A percentile compares a stretch with the other conserved stretches of the same genome.
phyloP scores from a whole-genome alignment of 1,140 invertebrate genomes.

The Meloidogyne floridensis region DNA sequence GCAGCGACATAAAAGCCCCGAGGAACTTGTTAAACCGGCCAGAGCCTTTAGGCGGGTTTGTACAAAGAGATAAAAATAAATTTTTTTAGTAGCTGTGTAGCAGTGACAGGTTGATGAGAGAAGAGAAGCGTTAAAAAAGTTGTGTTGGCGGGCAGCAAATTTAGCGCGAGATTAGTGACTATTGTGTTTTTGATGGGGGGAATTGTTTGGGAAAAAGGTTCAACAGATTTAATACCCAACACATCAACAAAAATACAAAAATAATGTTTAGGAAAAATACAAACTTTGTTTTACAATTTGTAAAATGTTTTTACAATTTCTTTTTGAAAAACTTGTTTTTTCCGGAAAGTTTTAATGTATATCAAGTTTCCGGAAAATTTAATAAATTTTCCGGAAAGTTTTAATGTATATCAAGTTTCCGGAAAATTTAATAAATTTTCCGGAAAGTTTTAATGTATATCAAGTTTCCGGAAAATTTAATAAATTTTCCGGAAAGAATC shows the following conservation, averaged over 20 bases:
- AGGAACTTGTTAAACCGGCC: constrained; percentile 8
- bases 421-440: too few species aligned
- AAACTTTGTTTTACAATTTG: too few species aligned
- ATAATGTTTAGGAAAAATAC: too few species aligned
- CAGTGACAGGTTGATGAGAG: neutral
- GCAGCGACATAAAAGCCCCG: constrained; percentile 3
- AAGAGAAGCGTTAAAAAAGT: neutral
- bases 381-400: too few species aligned
- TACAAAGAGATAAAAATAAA: neutral
- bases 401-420: too few species aligned
- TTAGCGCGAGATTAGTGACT: neutral
- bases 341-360: too few species aligned
- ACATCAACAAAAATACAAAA: neutral
- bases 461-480: too few species aligned
- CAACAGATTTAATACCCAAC: neutral
- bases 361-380: too few species aligned
- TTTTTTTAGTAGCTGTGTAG: neutral
- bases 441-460: too few species aligned
- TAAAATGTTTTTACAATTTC: too few species aligned
- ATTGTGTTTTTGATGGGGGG: neutral
- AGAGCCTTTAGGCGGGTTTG: constrained; percentile 1
- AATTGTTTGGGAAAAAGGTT: constrained; percentile 6
- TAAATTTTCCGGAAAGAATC: neutral
- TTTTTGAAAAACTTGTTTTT: too few species aligned
- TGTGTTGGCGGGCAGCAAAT: neutral